Conservation (phyloP, 2,797 vertebrate genomes). For the Melanogrammus aeglefinus region DNA sequence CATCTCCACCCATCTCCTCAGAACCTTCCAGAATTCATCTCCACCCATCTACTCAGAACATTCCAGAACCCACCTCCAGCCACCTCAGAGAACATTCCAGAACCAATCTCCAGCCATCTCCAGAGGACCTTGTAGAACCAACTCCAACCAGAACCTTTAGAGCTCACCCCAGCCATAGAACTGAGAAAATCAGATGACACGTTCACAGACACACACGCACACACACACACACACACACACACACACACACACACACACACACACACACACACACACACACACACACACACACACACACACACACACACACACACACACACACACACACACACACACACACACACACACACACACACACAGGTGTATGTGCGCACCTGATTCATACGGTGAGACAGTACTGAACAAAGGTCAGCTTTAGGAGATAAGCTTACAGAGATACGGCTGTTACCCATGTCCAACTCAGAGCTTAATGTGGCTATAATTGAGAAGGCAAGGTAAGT, state of each 20-base stretch:
- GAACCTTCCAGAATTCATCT: neutral
- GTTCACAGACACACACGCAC: slow-evolving; percentile 11
- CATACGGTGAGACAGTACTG: neutral
- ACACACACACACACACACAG: neutral
- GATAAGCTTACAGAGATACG: neutral
- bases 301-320: slow-evolving; percentile 22
- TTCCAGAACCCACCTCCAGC: neutral
- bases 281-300: slow-evolving; percentile 21
- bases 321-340: neutral
- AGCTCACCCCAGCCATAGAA: neutral
- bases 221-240: no score
- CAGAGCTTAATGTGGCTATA: neutral
- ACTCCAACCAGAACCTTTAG: neutral
- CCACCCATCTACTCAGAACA: slow-evolving; percentile 43
- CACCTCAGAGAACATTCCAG: neutral
- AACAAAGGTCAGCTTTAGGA: neutral
- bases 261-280: no score
- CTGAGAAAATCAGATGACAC: slow-evolving; percentile 22
- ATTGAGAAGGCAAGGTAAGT: neutral
- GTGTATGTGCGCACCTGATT: neutral
- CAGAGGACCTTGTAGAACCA: neutral
- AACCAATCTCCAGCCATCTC: neutral
- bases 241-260: neutral
- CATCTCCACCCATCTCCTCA: no score
- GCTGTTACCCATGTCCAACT: neutral